Conservation (phyloP, 1,140 invertebrate species). For the Andricus grossulariae region DNA sequence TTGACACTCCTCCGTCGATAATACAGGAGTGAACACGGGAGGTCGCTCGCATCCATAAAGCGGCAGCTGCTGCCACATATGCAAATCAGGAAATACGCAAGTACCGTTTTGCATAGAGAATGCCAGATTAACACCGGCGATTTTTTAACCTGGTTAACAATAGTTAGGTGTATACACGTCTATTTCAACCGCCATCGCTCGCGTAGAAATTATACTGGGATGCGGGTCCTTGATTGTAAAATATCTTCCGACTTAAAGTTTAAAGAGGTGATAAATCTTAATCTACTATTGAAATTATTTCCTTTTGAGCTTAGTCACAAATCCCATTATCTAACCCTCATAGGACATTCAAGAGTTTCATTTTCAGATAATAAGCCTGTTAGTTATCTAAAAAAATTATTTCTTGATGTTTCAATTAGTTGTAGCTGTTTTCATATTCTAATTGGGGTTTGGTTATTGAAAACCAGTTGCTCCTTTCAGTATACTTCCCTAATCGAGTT, state of each 20-base stretch:
- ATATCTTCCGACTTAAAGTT: neutral
- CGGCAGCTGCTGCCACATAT: slow-evolving; percentile 25
- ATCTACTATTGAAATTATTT: too few species aligned
- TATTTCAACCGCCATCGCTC: neutral
- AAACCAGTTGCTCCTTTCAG: neutral
- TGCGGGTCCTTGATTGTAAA: slow-evolving; percentile 23
- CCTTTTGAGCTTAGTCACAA: too few species aligned
- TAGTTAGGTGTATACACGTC: neutral
- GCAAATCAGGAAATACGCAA: slow-evolving; percentile 16
- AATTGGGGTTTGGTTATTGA: neutral
- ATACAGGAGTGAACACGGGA: neutral
- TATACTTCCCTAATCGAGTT: neutral
- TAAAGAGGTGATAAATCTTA: neutral
- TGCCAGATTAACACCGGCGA: neutral
- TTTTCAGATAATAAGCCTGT: too few species aligned
- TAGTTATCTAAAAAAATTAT: neutral
- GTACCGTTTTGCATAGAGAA: slow-evolving; percentile 22
- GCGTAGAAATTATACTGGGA: neutral
- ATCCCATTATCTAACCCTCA: too few species aligned
- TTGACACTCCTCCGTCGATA: slow-evolving; percentile 4
- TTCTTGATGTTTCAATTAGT: neutral
- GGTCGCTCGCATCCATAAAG: slow-evolving; percentile 18
- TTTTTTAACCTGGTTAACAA: slow-evolving; percentile 19
- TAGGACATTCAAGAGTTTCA: too few species aligned
- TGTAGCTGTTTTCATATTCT: slow-evolving; percentile 2